These are phyloP conservation scores for Diceros bicornis DNA, from an alignment of 2,797 vertebrate genomes.

Conservation along the genomic window DNA sequence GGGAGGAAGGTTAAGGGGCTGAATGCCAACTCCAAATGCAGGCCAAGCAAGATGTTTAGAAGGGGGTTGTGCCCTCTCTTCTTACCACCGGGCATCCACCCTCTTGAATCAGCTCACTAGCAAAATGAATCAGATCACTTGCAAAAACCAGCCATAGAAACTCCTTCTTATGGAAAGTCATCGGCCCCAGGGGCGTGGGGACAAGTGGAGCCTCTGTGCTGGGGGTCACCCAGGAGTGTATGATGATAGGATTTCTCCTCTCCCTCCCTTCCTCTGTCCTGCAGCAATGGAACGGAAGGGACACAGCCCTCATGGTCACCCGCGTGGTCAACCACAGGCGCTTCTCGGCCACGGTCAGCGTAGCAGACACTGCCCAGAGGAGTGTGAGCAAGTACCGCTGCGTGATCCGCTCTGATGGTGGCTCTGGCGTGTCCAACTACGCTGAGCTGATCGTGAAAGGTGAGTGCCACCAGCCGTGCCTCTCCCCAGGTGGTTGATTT, in stretches of 20 bases:
- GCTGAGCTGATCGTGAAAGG: conserved; percentile 97
- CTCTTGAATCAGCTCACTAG: neutral
- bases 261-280: conserved; percentile 16
- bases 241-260: neutral
- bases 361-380: conserved; percentile 96
- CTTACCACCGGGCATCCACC: neutral
- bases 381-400: conserved; percentile 97
- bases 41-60: neutral
- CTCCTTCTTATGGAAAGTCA: neutral
- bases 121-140: neutral
- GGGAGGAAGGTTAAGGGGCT: neutral
- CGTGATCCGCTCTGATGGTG: conserved; percentile 96
- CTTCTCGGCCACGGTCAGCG: conserved; percentile 96
- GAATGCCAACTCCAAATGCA: neutral
- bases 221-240: neutral
- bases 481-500: neutral
- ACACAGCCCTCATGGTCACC: conserved; percentile 97
- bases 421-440: conserved; percentile 97
- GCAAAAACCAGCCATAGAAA: neutral
- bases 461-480: conserved; percentile 83
- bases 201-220: neutral
- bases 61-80: neutral
- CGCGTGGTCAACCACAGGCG: conserved; percentile 97
- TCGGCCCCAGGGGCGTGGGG: accelerated
- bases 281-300: conserved; percentile 98